A percentile compares a stretch with the other conserved stretches of the same genome.
These are phyloP conservation scores for Epizoanthus fatuus DNA, from an alignment of 92 coral and sea anemone genomes.

Conservation along the genomic window DNA sequence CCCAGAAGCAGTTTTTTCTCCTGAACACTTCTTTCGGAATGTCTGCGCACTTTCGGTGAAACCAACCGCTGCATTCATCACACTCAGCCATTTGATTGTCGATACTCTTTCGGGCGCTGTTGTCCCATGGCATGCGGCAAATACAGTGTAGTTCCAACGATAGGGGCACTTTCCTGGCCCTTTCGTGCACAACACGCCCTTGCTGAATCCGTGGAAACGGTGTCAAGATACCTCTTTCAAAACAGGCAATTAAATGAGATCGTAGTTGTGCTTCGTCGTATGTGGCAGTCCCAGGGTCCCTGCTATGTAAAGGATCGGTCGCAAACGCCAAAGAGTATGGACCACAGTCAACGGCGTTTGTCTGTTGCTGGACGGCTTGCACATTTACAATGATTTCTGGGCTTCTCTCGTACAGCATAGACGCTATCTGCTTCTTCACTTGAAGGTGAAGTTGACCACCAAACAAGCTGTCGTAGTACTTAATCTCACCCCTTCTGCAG, in stretches of 20 bases:
- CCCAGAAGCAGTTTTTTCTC: neutral
- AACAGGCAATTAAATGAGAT: neutral
- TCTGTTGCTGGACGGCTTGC: slow-evolving; percentile 27
- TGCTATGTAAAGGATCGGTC: slow-evolving; percentile 7
- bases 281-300: slow-evolving; percentile 1
- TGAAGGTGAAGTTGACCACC: neutral
- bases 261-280: neutral
- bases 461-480: no score
- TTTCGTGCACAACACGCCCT: neutral
- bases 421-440: neutral
- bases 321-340: slow-evolving; percentile 21
- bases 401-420: neutral
- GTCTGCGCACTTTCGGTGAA: slow-evolving; percentile 12
- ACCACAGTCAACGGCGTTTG: slow-evolving; percentile 11
- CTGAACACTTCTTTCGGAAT: neutral
- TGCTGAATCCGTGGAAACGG: neutral
- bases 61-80: slow-evolving; percentile 3
- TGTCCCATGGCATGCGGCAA: neutral
- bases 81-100: slow-evolving; percentile 12
- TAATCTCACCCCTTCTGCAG: no score
- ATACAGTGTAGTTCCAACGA: neutral
- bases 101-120: neutral
- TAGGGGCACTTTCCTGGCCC: neutral
- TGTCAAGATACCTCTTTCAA: neutral
- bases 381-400: neutral